Base-by-base conservation (phyloP, 2,113 vertebrate species). In the Platysternon megacephalum region DNA sequence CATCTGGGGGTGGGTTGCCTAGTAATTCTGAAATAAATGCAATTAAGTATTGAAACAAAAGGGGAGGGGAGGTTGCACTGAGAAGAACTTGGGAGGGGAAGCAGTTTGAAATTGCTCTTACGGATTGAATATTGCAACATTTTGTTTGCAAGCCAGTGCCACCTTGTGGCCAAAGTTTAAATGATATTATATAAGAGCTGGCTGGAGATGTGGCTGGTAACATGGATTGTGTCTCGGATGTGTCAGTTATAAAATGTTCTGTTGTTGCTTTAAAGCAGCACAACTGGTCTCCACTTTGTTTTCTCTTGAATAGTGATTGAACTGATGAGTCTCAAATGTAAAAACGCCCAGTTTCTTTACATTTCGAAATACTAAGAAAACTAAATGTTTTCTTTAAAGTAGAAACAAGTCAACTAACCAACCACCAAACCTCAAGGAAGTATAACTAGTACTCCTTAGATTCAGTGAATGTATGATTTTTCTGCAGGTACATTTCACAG, bases 81-180 rank as follows among this genome's bases (percentile, higher is more conserved):
- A 26, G 91, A 61, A 82, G 81, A 92, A 65, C 97, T 97, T 76
- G 1, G 86, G 72, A 88, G 72, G 74, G 80, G 12, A 85, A 90
- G 83, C 79, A 65, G 78, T 90, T 91, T 85, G 2, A 12, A 26
- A 56, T 65, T 81, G 85, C 91, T 82, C 74, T 79, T 2, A 8
- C 85, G 12, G 56, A 10, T 87, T 91, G 91, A 72, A 80, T 86
- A 88, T 93, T 94, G 91, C 95, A 86, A 53, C 83, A 56, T 79
- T 97, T 98, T 92, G 90, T 95, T 91, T 97, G 97, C 95, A 79
- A 97, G 91, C 93, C 97, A 96, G 94, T 97, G 98, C 98, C 98
- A 98, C 89, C 98, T 98, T 42, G 98, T 97, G 98, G 98, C 88
- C 89, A 87, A 87, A 86, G 55, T 32, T 2, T 74, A 86, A 51